Evolutionary conservation across 2,797 vertebrate species (phyloP), one percentile per base, ranked within the genome.

Genomic region (Pelodytes ibericus): DNA sequence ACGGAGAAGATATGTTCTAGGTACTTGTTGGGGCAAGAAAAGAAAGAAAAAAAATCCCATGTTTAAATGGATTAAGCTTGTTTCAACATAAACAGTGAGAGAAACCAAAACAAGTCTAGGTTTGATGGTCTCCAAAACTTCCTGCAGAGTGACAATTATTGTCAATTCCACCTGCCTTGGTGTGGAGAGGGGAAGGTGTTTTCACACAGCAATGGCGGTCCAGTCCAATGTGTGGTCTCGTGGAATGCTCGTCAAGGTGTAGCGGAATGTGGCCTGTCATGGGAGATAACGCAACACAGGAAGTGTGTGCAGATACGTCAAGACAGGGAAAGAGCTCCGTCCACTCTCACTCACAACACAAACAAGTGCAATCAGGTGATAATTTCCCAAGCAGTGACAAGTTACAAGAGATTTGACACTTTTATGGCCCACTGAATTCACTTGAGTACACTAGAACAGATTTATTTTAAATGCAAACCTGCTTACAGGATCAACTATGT

Each of bases 161-260:
- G 53, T 67, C 77, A 84, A 61, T 71, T 74, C 72, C 79, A 72
- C 33, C 80, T 41, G 80, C 81, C 51, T 58, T 22, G 64, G 75
- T 71, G 66, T 18, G 15, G 26, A 67, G 67, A 63, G 53, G 6
- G 9, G 68, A 9, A n/a, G 2, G 7, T 36, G 56, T 80, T 65
- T 70, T 8, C 3, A 47, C 51, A 76, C 25, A 31, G 53, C 1
- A 24, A 2, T 0, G 0, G 13, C 26, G 31, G 57, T 15, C 27
- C 9, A 31, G 81, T 68, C 67, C 11, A 49, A 65, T 53, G 3
- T 18, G 22, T 24, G 2, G 26, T 57, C 11, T 8, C 5, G 58
- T 16, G 61, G 60, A 59, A 66, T 66, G 75, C 15, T 56, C 20
- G n/a, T 8, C 6, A 36, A 63, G 65, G 41, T 61, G 74, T 66